Percentiles rank a stretch among this genome's conserved stretches.
Evolutionary conservation across 2,888 invertebrate species (phyloP).

Genomic region (Drosophila longiperda): DNA sequence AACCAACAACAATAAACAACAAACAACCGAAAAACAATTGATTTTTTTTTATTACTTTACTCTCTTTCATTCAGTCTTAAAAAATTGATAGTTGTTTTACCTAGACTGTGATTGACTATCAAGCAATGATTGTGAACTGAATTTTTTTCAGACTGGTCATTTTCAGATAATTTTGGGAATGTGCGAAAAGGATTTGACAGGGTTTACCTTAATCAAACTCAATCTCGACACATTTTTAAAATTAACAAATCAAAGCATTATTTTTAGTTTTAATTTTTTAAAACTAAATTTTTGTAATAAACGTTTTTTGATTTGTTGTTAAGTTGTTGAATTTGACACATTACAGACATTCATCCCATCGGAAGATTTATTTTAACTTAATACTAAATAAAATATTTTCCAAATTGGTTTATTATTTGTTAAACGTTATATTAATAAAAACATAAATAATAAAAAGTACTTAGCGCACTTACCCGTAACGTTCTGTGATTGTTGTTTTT

Average conservation of each 20-base stretch:
- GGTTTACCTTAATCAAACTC: too few relatives aligned
- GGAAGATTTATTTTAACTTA: not conserved
- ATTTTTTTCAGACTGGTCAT: not conserved
- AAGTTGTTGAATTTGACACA: not conserved
- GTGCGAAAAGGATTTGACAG: not conserved
- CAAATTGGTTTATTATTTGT: not conserved
- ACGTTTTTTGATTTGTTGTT: not conserved
- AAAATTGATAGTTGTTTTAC: not conserved
- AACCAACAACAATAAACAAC: slow-evolving; percentile 25
- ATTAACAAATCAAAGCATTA: not conserved
- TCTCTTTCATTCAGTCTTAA: not conserved
- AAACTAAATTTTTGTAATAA: not conserved
- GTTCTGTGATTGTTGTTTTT: slow-evolving; percentile 1
- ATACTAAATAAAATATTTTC: not conserved
- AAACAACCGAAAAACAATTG: slow-evolving; percentile 9
- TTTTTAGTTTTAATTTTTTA: not conserved
- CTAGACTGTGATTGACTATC: not conserved
- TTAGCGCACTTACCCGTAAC: slow-evolving; percentile 25
- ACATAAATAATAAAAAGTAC: not conserved
- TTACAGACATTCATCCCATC: not conserved
- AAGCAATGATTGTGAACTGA: not conserved
- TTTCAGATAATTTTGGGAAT: not conserved
- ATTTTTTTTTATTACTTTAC: not conserved
- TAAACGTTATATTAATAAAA: not conserved
- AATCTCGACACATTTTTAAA: not conserved